Evolutionary conservation across 1,140 invertebrate species (phyloP).

Genomic region (Penaeus japonicus): DNA sequence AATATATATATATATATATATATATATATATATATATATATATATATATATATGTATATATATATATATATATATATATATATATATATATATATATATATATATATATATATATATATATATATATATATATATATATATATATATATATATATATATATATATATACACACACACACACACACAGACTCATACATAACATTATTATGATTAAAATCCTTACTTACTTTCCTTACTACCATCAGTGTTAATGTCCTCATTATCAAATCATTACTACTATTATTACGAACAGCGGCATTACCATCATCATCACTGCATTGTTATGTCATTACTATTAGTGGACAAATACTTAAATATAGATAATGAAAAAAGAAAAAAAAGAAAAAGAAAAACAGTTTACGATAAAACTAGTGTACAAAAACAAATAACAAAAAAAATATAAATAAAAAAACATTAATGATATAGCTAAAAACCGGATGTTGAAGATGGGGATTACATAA

Average conservation of each 20-base stretch:
- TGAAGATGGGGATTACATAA: no score
- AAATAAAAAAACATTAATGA: no score
- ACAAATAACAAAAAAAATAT: no score
- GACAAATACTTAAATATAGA: no score
- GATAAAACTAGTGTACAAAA: no score
- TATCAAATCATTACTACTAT: neutral
- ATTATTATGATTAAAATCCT: neutral
- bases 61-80: neutral
- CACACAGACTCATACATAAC: neutral
- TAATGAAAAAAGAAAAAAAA: no score
- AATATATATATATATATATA: neutral
- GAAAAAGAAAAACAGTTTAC: no score
- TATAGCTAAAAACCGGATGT: no score
- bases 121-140: neutral
- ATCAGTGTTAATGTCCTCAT: neutral
- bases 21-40: neutral
- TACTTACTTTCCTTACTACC: neutral
- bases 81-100: neutral
- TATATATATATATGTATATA: neutral
- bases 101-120: neutral
- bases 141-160: neutral
- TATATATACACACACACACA: neutral
- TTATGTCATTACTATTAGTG: no score
- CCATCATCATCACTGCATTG: no score
- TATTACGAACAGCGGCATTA: neutral